Conservation (phyloP, 2,888 invertebrate species). For the Leptopterna dolabrata region DNA sequence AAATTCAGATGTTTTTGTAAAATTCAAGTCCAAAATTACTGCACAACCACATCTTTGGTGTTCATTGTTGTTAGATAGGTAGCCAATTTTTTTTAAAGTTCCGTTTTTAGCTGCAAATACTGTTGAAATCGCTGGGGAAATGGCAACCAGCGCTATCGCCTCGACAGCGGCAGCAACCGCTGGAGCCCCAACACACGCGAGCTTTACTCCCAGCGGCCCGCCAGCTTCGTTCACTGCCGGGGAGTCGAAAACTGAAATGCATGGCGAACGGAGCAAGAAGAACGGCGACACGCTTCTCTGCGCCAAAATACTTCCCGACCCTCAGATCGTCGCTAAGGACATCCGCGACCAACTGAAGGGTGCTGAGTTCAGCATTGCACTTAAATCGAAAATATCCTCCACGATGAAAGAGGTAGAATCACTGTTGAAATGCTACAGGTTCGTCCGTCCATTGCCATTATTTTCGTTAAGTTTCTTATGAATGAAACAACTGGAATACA, state of each 20-base stretch:
- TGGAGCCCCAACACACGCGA: not conserved
- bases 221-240: not conserved
- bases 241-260: not conserved
- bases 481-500: too few species aligned
- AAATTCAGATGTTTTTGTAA: too few species aligned
- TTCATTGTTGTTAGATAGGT: too few species aligned
- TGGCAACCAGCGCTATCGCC: not conserved
- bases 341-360: slow-evolving; percentile 50
- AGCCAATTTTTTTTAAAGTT: too few species aligned
- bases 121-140: too few species aligned
- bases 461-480: not conserved
- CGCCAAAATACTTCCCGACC: slow-evolving; percentile 26
- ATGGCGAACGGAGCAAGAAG: not conserved
- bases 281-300: not conserved
- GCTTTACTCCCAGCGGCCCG: not conserved
- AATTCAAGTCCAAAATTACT: too few species aligned
- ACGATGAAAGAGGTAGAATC: slow-evolving; percentile 49
- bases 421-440: slow-evolving; percentile 1
- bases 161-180: not conserved
- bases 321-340: slow-evolving; percentile 40
- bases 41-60: too few species aligned
- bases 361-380: slow-evolving; percentile 2
- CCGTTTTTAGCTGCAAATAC: too few species aligned
- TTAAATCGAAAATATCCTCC: slow-evolving; percentile 38
- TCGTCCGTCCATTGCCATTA: too few species aligned